Percentiles rank a stretch among this genome's conserved stretches.
phyloP scores from a whole-genome alignment of 1,140 invertebrate genomes.

The Lutraria rhynchaena region DNA sequence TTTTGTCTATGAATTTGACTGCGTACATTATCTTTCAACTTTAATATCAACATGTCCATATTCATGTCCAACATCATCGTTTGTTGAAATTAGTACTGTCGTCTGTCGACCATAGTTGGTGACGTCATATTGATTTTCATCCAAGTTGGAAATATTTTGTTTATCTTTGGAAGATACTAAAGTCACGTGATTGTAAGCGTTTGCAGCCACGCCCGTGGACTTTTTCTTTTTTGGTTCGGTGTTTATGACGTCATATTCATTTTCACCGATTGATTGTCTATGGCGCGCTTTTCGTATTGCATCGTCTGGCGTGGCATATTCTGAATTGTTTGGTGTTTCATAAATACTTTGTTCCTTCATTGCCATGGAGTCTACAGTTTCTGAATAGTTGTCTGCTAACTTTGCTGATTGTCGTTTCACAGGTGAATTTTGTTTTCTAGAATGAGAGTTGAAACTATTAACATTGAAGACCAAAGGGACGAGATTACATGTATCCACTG shows the following conservation, averaged over 20 bases:
- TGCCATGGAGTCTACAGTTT: conserved; percentile 7
- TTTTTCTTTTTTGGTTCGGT: not conserved
- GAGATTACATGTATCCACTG: too few relatives aligned
- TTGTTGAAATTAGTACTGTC: conserved; percentile 12
- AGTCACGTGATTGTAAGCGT: conserved; percentile 26
- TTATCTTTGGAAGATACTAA: conserved; percentile 9
- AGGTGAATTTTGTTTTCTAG: too few relatives aligned
- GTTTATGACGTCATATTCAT: conserved; percentile 28
- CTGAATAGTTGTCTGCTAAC: conserved; percentile 11
- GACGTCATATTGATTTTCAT: conserved; percentile 22
- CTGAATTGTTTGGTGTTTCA: conserved; percentile 11
- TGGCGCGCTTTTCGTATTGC: conserved; percentile 7
- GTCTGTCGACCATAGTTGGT: conserved; percentile 15
- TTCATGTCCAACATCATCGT: conserved; percentile 4
- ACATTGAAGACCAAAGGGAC: too few relatives aligned
- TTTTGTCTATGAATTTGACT: too few relatives aligned
- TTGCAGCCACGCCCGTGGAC: not conserved
- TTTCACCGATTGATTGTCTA: conserved; percentile 28
- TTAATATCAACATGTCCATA: conserved; percentile 7
- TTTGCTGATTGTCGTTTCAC: not conserved
- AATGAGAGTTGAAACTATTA: too few relatives aligned
- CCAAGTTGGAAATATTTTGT: not conserved
- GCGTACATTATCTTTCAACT: not conserved
- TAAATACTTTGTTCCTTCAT: conserved; percentile 32
- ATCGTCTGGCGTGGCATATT: conserved; percentile 23